Evolutionary conservation across 2,888 invertebrate genomes (phyloP), one percentile per base, ranked within the genome.

Genomic region (Loripinus fragilis): DNA sequence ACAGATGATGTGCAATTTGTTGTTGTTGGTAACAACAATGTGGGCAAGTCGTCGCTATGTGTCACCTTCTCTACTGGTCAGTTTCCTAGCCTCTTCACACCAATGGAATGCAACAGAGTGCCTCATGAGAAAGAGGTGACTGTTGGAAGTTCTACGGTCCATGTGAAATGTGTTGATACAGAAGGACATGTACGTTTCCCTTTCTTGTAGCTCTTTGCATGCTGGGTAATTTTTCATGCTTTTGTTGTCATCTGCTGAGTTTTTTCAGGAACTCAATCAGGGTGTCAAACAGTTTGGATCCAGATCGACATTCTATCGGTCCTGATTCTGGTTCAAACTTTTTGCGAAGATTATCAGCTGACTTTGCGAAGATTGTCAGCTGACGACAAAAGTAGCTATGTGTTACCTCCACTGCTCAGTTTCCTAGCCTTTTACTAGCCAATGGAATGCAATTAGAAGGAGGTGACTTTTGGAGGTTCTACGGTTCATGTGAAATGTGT

Each of bases 371-470:
- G n/a, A n/a, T n/a, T n/a, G n/a, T n/a, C n/a, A n/a, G n/a, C n/a
- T n/a, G n/a, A n/a, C n/a, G n/a, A n/a, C n/a, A n/a, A n/a, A n/a
- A n/a, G n/a, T n/a, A n/a, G n/a, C 50, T 83, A 23, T 83, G 83
- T 76, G 75, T 83, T 38, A 83, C 83, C 25, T 83, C 83, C 20
- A 80, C 83, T 3, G 83, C 72, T 50, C 83, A 83, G 74, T 83
- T 83, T 65, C 83, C 83, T 15, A 83, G 83, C 67, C 71, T 83
- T 25, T 83, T 83, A n/a, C 60, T 80, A 80, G n/a, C 83, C 83
- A 8, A 83, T 83, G 83, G 83, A 83, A 45, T 78, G 78, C 70
- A 83, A 83, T 76, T 80, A 83, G 68, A 80, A 80, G 41, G 83
- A 83, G 74, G 20, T 83, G 7, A 74, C 66, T n/a, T 65, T 83